Conservation (phyloP, 2,113 vertebrate species). For the Neodon shergylaensis region DNA sequence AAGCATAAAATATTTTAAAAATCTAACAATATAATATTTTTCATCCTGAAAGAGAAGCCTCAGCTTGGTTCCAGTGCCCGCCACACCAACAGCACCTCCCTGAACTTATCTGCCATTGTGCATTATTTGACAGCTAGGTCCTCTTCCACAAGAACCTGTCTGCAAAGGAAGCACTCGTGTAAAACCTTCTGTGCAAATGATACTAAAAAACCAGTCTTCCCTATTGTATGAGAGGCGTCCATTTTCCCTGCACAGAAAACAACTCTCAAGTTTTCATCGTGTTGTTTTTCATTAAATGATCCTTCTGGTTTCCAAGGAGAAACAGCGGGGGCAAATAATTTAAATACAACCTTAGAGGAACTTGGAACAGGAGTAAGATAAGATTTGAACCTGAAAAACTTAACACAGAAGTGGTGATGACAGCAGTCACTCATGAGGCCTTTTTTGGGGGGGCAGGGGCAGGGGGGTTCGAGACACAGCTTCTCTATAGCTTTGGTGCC, state of each 20-base stretch:
- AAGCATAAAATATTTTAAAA: constrained; percentile 55
- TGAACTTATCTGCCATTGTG: constrained; percentile 36
- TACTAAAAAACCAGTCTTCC: constrained; percentile 69
- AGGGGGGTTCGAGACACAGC: no score
- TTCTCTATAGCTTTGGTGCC: no score
- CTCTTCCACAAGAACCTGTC: constrained; percentile 56
- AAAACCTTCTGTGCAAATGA: constrained; percentile 76
- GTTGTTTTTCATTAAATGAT: constrained; percentile 69
- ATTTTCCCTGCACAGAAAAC: constrained; percentile 55
- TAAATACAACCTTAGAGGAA: constrained; percentile 39
- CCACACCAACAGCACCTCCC: constrained; percentile 30
- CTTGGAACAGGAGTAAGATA: constrained; percentile 38
- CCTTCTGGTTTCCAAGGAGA: constrained; percentile 61
- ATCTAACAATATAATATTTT: constrained; percentile 36
- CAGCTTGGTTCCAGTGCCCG: neutral
- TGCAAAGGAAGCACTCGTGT: constrained; percentile 55
- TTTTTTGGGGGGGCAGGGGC: no score
- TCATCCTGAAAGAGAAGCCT: constrained; percentile 49
- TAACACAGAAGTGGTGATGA: neutral
- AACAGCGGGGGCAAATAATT: neutral
- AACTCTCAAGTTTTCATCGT: constrained; percentile 53
- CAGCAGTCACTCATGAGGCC: neutral
- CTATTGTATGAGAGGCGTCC: constrained; percentile 61
- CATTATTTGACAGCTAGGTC: constrained; percentile 62
- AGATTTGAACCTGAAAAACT: constrained; percentile 28